Percentiles rank a stretch among this genome's conserved stretches.
phyloP scores from a whole-genome alignment of 2,888 invertebrate species.

The Tryphoninae sp. region DNA sequence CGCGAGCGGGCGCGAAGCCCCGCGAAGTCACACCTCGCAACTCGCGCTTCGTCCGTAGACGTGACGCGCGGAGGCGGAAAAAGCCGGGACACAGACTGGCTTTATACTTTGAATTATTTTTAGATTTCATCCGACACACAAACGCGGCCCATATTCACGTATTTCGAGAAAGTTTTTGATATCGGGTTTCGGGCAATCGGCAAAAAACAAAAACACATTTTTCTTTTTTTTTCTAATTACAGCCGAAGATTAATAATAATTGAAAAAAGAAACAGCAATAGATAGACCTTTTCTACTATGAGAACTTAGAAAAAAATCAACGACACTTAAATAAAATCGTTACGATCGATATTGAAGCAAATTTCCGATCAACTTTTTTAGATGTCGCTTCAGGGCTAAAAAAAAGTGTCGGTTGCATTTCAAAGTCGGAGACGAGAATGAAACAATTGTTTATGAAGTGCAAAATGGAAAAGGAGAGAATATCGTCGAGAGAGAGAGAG shows the following conservation, averaged over 20 bases:
- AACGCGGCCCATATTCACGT: slow-evolving; percentile 50
- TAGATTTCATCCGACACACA: slow-evolving; percentile 57
- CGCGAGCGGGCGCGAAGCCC: slow-evolving; percentile 20
- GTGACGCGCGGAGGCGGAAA: slow-evolving; percentile 56
- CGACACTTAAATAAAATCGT: background rate
- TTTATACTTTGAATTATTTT: slow-evolving; percentile 62
- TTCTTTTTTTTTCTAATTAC: background rate
- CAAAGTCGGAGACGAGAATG: background rate
- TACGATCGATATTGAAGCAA: background rate
- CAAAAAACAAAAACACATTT: slow-evolving; percentile 12
- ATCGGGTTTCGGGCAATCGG: slow-evolving; percentile 49
- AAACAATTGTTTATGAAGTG: background rate
- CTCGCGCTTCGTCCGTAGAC: slow-evolving; percentile 39
- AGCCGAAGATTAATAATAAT: background rate
- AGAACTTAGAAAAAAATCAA: background rate
- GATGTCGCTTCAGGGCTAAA: background rate
- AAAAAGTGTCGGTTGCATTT: background rate
- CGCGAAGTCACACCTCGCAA: slow-evolving; percentile 57
- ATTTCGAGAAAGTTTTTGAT: slow-evolving; percentile 39
- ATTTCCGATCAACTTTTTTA: background rate
- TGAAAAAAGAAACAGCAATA: background rate
- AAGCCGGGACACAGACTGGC: slow-evolving; percentile 51
- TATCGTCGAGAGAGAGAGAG: slow-evolving; percentile 18
- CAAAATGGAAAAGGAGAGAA: slow-evolving; percentile 29
- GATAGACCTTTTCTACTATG: background rate